A percentile compares a stretch with the other conserved stretches of the same genome.
These are phyloP conservation scores for Crypturellus tataupa DNA, from an alignment of 2,797 vertebrate species.

Conservation along the genomic window DNA sequence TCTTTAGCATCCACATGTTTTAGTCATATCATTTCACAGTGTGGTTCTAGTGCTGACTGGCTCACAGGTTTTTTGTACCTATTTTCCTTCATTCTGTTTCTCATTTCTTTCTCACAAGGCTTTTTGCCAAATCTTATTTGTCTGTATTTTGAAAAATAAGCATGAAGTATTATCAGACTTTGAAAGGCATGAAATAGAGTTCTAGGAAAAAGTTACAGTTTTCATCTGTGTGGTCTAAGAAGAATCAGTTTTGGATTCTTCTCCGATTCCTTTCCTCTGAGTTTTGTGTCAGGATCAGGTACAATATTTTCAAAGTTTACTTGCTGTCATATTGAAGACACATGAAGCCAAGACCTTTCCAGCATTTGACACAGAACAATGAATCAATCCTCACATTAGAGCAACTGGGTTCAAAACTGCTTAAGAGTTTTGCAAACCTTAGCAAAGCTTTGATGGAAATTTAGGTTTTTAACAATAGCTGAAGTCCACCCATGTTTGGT, in stretches of 20 bases:
- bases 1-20: slow-evolving; percentile 69
- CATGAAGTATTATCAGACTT: background rate
- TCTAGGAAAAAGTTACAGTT: slow-evolving; percentile 2
- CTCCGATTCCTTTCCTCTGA: background rate
- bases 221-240: background rate
- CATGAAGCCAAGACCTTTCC: background rate
- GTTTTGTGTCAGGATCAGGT: background rate
- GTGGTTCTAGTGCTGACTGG: slow-evolving; percentile 23
- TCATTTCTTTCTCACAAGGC: background rate
- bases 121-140: slow-evolving; percentile 26
- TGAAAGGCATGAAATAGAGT: background rate
- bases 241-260: background rate
- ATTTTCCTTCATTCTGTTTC: slow-evolving; percentile 6
- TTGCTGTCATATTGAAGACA: slow-evolving; percentile 11
- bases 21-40: slow-evolving; percentile 53
- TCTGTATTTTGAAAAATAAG: slow-evolving; percentile 26
- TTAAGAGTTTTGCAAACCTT: background rate
- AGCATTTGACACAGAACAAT: background rate
- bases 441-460: slow-evolving; percentile 50
- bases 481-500: background rate
- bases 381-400: background rate
- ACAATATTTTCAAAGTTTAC: background rate
- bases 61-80: slow-evolving; percentile 23
- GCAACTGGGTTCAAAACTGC: background rate
- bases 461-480: background rate